Conservation (phyloP, 2,888 invertebrate species). For the Elmis aenea region DNA sequence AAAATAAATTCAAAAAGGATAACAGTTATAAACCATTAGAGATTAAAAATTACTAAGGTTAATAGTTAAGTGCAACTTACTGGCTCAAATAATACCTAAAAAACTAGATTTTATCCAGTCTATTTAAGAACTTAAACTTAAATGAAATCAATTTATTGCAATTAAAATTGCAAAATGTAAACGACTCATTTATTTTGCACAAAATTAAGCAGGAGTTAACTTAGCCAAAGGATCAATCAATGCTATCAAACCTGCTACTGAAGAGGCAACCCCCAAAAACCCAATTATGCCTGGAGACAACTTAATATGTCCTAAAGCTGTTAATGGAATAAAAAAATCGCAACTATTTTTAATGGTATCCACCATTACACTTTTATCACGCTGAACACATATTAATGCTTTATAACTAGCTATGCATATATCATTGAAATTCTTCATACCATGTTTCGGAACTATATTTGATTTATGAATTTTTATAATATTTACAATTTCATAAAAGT, state of each 20-base stretch:
- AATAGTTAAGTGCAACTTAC: no score
- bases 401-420: conserved; percentile 23
- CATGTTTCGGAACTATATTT: conserved; percentile 26
- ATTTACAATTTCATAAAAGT: conserved; percentile 75
- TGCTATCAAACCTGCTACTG: conserved; percentile 71
- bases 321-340: conserved; percentile 82
- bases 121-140: no score
- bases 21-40: no score
- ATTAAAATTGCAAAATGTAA: no score
- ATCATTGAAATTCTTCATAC: conserved; percentile 28
- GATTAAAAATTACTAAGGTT: no score
- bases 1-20: no score
- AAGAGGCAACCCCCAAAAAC: conserved; percentile 73
- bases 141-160: no score
- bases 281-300: conserved; percentile 76
- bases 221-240: conserved; percentile 75
- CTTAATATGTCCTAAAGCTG: conserved; percentile 72
- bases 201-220: conserved; percentile 55
- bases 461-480: conserved; percentile 53
- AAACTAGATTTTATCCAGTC: no score
- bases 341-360: conserved; percentile 83
- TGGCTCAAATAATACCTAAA: no score
- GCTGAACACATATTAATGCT: conserved; percentile 33
- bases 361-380: conserved; percentile 64
- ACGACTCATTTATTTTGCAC: no score